Percentiles rank a stretch among this genome's conserved stretches.
phyloP scores from a whole-genome alignment of 2,888 invertebrate species.

The Stenchaetothrips biformis region DNA sequence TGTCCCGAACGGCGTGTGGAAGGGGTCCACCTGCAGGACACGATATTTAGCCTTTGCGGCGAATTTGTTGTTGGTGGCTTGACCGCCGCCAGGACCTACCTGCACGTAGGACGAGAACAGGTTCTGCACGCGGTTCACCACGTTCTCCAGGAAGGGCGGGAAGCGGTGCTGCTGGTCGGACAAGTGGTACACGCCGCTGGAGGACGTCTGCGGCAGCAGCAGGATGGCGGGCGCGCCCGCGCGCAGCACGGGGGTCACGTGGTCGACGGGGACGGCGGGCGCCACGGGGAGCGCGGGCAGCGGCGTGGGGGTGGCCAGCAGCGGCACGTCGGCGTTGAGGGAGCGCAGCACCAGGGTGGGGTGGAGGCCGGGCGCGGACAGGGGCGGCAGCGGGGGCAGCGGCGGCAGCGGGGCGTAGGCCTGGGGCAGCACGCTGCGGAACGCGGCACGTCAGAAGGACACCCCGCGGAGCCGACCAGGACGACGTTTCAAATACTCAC shows the following conservation, averaged over 20 bases:
- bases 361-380: not conserved
- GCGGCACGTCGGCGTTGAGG: not conserved
- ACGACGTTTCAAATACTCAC: not conserved
- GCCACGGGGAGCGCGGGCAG: not conserved
- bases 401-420: not conserved
- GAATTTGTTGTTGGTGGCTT: not conserved
- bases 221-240: constrained; percentile 11
- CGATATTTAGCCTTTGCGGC: too few species aligned
- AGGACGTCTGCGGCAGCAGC: constrained; percentile 2
- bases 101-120: constrained; percentile 14
- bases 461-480: not conserved
- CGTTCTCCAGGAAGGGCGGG: constrained; percentile 14
- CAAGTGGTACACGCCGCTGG: constrained; percentile 16
- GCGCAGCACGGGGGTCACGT: constrained; percentile 10
- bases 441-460: not conserved
- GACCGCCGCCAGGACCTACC: not conserved
- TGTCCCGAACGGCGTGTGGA: not conserved
- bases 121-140: constrained; percentile 22
- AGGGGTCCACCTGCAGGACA: not conserved
- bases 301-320: not conserved
- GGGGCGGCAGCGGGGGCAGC: not conserved
- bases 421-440: not conserved
- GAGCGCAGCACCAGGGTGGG: not conserved
- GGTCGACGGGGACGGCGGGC: not conserved
- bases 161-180: constrained; percentile 12